A percentile compares a stretch with the other conserved stretches of the same genome.
Conservation (phyloP, 2,888 invertebrate species). For the Trichacis sp. region DNA sequence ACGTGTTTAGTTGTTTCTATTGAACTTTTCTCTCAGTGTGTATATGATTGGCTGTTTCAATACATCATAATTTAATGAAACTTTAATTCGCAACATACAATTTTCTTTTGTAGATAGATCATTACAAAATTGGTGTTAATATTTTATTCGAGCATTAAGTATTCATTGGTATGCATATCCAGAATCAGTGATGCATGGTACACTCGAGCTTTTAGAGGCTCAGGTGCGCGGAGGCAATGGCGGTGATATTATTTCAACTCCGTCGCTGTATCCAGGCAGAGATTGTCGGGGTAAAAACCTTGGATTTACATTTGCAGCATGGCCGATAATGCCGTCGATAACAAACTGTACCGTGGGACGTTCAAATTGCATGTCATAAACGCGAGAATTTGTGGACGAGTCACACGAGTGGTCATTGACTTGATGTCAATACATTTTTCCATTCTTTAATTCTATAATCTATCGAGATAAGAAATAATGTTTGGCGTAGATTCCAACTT, state of each 20-base stretch:
- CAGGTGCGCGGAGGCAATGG: constrained; percentile 41
- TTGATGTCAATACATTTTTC: constrained; percentile 12
- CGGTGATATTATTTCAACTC: constrained; percentile 44
- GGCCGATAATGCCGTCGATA: constrained; percentile 5
- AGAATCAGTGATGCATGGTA: constrained; percentile 43
- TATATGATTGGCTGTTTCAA: too few species aligned
- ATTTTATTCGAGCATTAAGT: too few species aligned
- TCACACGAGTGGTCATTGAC: constrained; percentile 35
- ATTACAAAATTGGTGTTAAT: too few species aligned
- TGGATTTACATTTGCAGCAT: constrained; percentile 5
- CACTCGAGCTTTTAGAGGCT: constrained; percentile 45
- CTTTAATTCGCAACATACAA: too few species aligned
- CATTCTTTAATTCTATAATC: constrained; percentile 28
- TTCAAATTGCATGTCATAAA: background rate
- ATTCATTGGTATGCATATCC: constrained; percentile 22
- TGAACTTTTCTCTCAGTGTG: too few species aligned
- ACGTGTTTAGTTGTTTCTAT: too few species aligned
- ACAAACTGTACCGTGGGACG: constrained; percentile 6
- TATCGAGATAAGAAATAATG: constrained; percentile 11
- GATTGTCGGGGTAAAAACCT: constrained; percentile 27
- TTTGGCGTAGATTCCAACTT: too few species aligned
- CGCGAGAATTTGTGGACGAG: background rate
- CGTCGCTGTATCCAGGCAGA: constrained; percentile 35
- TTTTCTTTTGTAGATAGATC: too few species aligned
- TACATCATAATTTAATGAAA: too few species aligned